Evolutionary conservation across 2,113 vertebrate species (phyloP).

Genomic region (Tichodroma muraria): DNA sequence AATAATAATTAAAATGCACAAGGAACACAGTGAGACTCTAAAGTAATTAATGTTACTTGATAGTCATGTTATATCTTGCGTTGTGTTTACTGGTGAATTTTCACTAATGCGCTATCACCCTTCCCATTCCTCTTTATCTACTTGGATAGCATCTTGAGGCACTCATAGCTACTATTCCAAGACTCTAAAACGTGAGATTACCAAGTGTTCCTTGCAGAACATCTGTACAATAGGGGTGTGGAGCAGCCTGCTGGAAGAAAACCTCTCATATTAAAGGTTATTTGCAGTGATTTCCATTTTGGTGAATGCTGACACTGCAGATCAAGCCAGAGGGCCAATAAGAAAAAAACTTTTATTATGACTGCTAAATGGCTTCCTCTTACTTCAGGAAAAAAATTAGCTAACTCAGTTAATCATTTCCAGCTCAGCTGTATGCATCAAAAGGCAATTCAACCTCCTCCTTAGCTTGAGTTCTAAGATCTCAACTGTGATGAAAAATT

Average conservation of each 20-base stretch:
- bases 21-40: conserved; percentile 25
- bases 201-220: conserved; percentile 78
- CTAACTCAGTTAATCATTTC: conserved; percentile 68
- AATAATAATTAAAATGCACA: conserved; percentile 54
- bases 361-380: conserved; percentile 66
- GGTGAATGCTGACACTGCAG: conserved; percentile 77
- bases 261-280: conserved; percentile 54
- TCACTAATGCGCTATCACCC: background rate
- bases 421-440: conserved; percentile 46
- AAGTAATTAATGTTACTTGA: conserved; percentile 37
- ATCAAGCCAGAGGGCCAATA: conserved; percentile 69
- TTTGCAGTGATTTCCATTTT: conserved; percentile 77
- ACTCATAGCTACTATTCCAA: conserved; percentile 56
- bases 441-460: background rate
- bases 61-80: conserved; percentile 43
- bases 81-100: conserved; percentile 20
- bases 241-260: conserved; percentile 35
- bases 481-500: background rate
- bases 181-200: conserved; percentile 70
- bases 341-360: conserved; percentile 55
- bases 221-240: conserved; percentile 63
- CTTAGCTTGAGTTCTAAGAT: background rate
- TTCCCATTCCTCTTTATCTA: background rate
- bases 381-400: conserved; percentile 68
- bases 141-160: conserved; percentile 56